phyloP scores from a whole-genome alignment of 2,113 vertebrate genomes.

The Python bivittatus region DNA sequence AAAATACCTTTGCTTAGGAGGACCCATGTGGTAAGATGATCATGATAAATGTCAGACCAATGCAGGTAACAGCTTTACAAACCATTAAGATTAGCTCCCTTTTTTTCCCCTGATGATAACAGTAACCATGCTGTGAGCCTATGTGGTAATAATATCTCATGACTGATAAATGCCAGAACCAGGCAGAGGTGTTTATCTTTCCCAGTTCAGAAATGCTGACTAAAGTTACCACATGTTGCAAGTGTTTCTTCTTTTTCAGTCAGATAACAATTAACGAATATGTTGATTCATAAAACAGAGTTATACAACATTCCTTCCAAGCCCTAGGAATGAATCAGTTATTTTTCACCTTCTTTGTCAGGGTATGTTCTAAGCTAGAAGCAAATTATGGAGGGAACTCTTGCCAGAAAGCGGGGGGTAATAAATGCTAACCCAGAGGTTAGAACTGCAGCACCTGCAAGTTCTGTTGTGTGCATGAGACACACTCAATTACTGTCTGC shows the following conservation, averaged over 20 bases:
- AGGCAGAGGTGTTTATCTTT: conserved; percentile 83
- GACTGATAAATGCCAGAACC: conserved; percentile 83
- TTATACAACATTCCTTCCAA: conserved; percentile 43
- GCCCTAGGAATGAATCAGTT: neutral
- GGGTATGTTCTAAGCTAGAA: neutral
- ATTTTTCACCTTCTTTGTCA: neutral
- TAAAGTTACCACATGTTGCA: conserved; percentile 87
- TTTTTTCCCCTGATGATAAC: conserved; percentile 81
- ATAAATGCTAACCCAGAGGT: neutral
- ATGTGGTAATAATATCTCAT: conserved; percentile 87
- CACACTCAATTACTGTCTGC: neutral
- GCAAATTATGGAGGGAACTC: neutral
- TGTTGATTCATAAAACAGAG: conserved; percentile 50
- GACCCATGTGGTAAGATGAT: conserved; percentile 88
- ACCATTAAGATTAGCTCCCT: conserved; percentile 91
- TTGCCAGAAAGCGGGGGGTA: neutral
- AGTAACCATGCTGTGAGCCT: conserved; percentile 81
- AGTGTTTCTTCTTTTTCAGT: conserved; percentile 70
- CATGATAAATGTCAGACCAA: conserved; percentile 95
- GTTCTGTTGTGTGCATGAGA: neutral
- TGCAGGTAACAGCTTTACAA: conserved; percentile 99
- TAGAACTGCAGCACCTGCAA: neutral
- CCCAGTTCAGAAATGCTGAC: conserved; percentile 83
- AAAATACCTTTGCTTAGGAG: conserved; percentile 90
- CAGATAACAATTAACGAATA: conserved; percentile 65